Conservation (phyloP, 2,797 vertebrate genomes). For the Sebastes umbrosus region DNA sequence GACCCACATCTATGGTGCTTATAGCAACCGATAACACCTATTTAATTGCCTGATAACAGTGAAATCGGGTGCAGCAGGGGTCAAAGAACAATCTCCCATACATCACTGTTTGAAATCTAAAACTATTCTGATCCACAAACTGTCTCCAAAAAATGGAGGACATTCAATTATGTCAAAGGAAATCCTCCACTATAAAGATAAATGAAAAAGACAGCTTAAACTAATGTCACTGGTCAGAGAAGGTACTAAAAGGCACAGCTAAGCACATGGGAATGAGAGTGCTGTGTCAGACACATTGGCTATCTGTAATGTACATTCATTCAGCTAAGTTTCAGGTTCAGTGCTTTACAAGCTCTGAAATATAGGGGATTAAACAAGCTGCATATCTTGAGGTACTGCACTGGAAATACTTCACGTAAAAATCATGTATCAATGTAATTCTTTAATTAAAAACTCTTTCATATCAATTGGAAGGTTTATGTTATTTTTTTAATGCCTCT, state of each 20-base stretch:
- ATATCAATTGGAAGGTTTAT: conserved; percentile 31
- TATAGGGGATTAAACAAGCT: conserved; percentile 66
- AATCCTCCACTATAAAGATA: conserved; percentile 11
- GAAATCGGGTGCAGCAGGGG: not conserved
- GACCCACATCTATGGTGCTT: too few relatives aligned
- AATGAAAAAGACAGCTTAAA: conserved; percentile 35
- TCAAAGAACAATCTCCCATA: conserved; percentile 18
- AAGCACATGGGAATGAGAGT: conserved; percentile 68
- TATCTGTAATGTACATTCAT: conserved; percentile 74
- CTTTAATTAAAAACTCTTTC: conserved; percentile 38
- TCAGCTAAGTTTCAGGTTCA: conserved; percentile 74
- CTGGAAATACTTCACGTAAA: conserved; percentile 48
- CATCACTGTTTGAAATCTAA: not conserved
- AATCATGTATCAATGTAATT: conserved; percentile 29
- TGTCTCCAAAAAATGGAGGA: conserved; percentile 1
- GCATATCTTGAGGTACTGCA: conserved; percentile 49
- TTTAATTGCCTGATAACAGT: too few relatives aligned
- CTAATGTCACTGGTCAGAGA: conserved; percentile 35
- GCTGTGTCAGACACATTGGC: conserved; percentile 71
- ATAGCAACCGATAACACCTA: too few relatives aligned
- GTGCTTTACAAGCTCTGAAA: conserved; percentile 65
- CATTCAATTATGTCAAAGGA: conserved; percentile 16
- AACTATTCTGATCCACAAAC: not conserved
- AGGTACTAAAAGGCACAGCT: conserved; percentile 55
- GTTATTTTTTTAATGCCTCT: conserved; percentile 1